Conservation (phyloP, 2,113 vertebrate genomes). For the Chaetodon auriga region DNA sequence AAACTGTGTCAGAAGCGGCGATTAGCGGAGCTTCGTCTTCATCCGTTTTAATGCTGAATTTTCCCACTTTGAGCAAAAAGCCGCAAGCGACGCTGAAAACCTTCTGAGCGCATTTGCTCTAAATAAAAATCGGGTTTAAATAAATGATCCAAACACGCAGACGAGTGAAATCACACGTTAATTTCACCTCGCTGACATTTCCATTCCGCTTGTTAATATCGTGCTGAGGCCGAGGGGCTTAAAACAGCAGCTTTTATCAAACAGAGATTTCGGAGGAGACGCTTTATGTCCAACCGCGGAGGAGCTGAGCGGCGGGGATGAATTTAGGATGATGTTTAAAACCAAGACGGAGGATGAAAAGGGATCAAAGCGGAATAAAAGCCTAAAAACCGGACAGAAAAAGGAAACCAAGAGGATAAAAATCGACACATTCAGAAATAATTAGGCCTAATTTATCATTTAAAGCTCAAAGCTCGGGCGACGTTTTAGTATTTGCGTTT, state of each 20-base stretch:
- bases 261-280: not conserved
- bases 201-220: conserved; percentile 19
- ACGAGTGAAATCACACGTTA: conserved; percentile 21
- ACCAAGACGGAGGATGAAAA: conserved; percentile 4
- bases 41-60: not conserved
- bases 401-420: not conserved
- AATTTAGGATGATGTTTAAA: not conserved
- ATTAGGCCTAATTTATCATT: not conserved
- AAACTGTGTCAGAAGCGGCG: not conserved
- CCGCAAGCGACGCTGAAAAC: not conserved
- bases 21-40: conserved; percentile 12
- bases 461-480: not conserved
- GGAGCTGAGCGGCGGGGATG: not conserved
- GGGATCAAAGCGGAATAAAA: not conserved
- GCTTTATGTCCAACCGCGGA: not conserved
- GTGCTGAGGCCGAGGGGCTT: not conserved
- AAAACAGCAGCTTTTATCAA: conserved; percentile 29
- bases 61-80: conserved; percentile 22
- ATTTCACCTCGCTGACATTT: conserved; percentile 10
- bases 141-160: conserved; percentile 4
- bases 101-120: conserved; percentile 19
- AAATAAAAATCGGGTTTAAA: conserved; percentile 10
- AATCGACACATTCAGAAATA: not conserved
- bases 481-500: not conserved
- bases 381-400: not conserved